A percentile compares a stretch with the other conserved stretches of the same genome.
Evolutionary conservation across 35 echinoderm and acorn worm genomes (phyloP).

Genomic region (Ophioderma brevispina): DNA sequence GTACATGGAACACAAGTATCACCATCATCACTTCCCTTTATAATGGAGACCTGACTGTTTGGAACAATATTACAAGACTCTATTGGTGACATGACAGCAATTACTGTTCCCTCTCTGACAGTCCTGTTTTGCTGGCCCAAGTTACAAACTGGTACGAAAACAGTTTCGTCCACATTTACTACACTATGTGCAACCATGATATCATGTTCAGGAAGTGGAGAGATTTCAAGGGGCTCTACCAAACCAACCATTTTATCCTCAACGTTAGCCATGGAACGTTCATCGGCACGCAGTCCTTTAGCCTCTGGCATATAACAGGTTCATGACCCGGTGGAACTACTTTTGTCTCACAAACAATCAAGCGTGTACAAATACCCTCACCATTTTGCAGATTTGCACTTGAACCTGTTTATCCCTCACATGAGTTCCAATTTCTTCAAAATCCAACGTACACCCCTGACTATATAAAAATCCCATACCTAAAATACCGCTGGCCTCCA

Average conservation of each 20-base stretch:
- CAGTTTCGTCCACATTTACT: not conserved
- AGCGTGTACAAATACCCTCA: not conserved
- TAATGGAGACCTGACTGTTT: not conserved
- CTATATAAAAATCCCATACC: not conserved
- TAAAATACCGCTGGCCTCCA: not conserved
- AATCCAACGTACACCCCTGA: not conserved
- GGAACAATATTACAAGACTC: not conserved
- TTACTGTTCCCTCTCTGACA: not conserved
- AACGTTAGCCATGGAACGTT: not conserved
- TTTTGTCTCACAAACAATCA: not conserved
- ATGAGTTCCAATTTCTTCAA: not conserved
- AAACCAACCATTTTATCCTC: not conserved
- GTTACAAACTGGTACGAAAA: constrained; percentile 16
- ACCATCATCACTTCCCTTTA: not conserved
- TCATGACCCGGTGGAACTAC: not conserved
- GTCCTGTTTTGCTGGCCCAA: not conserved
- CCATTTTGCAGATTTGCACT: not conserved
- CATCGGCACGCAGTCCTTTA: not conserved
- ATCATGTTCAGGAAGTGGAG: not conserved
- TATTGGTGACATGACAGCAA: constrained; percentile 1
- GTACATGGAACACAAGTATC: no score
- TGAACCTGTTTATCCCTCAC: not conserved
- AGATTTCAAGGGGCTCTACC: not conserved
- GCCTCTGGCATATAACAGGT: not conserved
- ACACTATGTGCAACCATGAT: not conserved